A percentile compares a stretch with the other conserved stretches of the same genome.
Evolutionary conservation across 2,888 invertebrate species (phyloP).

Genomic region (Lasius platythorax): DNA sequence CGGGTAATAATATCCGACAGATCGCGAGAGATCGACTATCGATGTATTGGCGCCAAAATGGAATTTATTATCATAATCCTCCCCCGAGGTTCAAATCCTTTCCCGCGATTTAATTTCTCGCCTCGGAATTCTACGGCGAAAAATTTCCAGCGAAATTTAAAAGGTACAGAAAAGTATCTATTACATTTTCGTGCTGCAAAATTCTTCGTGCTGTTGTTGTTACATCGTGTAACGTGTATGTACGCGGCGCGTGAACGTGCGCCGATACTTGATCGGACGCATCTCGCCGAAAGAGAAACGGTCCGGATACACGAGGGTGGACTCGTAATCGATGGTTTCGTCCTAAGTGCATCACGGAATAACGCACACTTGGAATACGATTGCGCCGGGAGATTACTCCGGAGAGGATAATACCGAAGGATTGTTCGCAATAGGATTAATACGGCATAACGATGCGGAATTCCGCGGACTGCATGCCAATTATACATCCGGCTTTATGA

Average conservation of each 20-base stretch:
- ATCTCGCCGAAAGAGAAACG: conserved; percentile 8
- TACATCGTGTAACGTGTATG: background rate
- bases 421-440: conserved; percentile 50
- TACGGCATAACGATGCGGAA: conserved; percentile 37
- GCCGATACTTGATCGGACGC: conserved; percentile 13
- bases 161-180: background rate
- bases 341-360: conserved; percentile 6
- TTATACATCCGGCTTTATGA: conserved; percentile 54
- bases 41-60: conserved; percentile 12
- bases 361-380: conserved; percentile 34
- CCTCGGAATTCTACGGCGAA: background rate
- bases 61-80: conserved; percentile 41
- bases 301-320: background rate
- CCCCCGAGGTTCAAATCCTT: background rate
- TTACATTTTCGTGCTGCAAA: background rate
- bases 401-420: conserved; percentile 39
- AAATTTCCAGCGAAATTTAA: background rate
- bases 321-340: conserved; percentile 16
- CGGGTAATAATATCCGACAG: background rate
- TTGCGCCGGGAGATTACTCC: conserved; percentile 25
- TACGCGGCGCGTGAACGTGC: background rate
- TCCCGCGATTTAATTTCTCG: conserved; percentile 15
- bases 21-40: background rate
- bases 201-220: background rate
- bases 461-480: conserved; percentile 40